Conservation (phyloP, 2,888 invertebrate genomes). For the Pelosia muscerda region DNA sequence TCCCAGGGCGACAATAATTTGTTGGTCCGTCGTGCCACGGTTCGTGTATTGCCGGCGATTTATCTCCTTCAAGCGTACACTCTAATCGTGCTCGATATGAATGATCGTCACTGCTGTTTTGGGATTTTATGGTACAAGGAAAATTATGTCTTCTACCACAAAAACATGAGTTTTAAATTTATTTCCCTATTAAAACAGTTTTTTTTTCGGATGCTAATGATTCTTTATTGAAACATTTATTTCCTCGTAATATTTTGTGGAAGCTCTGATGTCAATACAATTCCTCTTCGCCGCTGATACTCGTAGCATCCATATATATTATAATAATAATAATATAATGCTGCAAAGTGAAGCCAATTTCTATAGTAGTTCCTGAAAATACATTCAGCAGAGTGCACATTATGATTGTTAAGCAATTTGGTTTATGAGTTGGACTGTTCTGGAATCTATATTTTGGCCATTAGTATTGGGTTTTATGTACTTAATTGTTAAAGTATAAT, state of each 20-base stretch:
- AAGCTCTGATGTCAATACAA: slow-evolving; percentile 21
- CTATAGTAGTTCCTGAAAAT: slow-evolving; percentile 65
- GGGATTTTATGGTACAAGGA: slow-evolving; percentile 48
- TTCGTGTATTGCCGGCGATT: slow-evolving; percentile 72
- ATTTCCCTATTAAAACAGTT: neutral
- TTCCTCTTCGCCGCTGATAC: slow-evolving; percentile 36
- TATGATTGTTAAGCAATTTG: slow-evolving; percentile 73
- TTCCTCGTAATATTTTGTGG: neutral
- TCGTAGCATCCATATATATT: too few species aligned
- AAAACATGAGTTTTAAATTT: slow-evolving; percentile 1
- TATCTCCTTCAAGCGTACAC: slow-evolving; percentile 72
- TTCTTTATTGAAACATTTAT: neutral
- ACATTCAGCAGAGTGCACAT: slow-evolving; percentile 74
- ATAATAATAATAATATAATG: too few species aligned
- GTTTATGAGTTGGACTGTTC: slow-evolving; percentile 67
- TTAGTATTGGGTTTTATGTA: slow-evolving; percentile 46
- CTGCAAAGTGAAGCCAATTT: slow-evolving; percentile 68
- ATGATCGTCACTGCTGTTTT: slow-evolving; percentile 61
- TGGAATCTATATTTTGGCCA: slow-evolving; percentile 50
- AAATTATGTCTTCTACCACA: slow-evolving; percentile 24
- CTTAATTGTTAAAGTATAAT: too few species aligned
- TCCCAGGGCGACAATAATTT: slow-evolving; percentile 83
- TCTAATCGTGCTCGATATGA: slow-evolving; percentile 71
- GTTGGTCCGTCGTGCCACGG: slow-evolving; percentile 77
- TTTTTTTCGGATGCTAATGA: neutral